Conservation (phyloP, 2,113 vertebrate species). For the Spheniscus mendiculus region DNA sequence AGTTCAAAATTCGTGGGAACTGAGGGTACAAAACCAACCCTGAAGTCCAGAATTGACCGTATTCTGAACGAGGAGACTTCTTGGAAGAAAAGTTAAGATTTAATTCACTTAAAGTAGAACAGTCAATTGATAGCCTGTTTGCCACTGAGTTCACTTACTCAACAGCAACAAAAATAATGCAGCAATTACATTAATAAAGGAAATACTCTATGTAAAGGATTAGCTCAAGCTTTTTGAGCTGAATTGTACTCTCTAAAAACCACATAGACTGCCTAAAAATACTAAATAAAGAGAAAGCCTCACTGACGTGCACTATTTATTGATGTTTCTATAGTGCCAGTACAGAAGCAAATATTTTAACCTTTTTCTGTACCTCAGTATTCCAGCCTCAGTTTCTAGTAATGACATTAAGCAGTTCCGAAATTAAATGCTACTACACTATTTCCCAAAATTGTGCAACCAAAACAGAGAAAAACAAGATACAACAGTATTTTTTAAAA, state of each 20-base stretch:
- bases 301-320: not conserved
- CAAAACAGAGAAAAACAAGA: not conserved
- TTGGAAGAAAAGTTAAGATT: not conserved
- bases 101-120: not conserved
- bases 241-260: not conserved
- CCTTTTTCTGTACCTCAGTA: not conserved
- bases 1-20: not conserved
- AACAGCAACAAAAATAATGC: not conserved
- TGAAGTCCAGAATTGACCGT: not conserved
- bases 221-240: not conserved
- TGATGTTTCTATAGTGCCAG: not conserved
- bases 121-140: not conserved
- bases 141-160: not conserved
- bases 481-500: not conserved
- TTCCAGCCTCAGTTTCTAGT: not conserved
- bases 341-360: not conserved
- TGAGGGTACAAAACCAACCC: not conserved
- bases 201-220: slow-evolving; percentile 1
- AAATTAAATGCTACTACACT: not conserved
- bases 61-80: not conserved
- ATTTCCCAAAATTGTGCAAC: slow-evolving; percentile 9
- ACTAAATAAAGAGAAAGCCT: not conserved
- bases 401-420: not conserved
- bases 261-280: not conserved
- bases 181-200: not conserved